Evolutionary conservation across 2,888 invertebrate genomes (phyloP).

Genomic region (Escarpia spicata): DNA sequence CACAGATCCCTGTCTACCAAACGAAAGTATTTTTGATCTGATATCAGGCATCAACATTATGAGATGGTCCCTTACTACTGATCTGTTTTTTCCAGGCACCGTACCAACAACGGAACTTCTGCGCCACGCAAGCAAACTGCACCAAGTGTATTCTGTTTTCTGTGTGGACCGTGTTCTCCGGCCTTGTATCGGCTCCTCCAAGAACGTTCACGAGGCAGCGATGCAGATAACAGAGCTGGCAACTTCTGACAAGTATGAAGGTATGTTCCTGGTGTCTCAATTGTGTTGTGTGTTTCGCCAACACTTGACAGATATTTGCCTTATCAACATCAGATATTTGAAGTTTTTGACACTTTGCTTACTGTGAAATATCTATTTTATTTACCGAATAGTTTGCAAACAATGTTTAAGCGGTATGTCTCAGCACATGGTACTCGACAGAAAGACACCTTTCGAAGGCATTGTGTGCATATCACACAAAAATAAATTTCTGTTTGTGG

Average conservation of each 20-base stretch:
- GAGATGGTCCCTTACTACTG: background rate
- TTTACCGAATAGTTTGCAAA: too few species aligned
- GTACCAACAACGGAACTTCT: conserved; percentile 35
- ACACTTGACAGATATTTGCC: too few species aligned
- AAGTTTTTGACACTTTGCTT: background rate
- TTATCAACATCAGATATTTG: background rate
- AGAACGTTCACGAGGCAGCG: conserved; percentile 36
- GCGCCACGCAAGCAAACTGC: conserved; percentile 34
- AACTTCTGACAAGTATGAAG: conserved; percentile 42
- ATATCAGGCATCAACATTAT: too few species aligned
- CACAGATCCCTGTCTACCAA: too few species aligned
- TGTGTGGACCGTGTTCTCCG: conserved; percentile 38
- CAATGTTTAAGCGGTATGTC: too few species aligned
- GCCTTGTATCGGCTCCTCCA: conserved; percentile 35
- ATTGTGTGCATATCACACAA: too few species aligned
- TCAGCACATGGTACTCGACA: too few species aligned
- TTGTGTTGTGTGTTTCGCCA: background rate
- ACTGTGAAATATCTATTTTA: background rate
- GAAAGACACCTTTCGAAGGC: too few species aligned
- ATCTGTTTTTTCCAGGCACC: conserved; percentile 33
- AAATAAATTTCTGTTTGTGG: too few species aligned
- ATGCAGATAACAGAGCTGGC: conserved; percentile 39
- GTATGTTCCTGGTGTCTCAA: conserved; percentile 26
- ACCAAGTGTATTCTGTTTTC: conserved; percentile 34
- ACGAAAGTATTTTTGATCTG: too few species aligned